Evolutionary conservation across 2,888 invertebrate species (phyloP), one percentile per base, ranked within the genome.

Genomic region (Coremacera marginata): DNA sequence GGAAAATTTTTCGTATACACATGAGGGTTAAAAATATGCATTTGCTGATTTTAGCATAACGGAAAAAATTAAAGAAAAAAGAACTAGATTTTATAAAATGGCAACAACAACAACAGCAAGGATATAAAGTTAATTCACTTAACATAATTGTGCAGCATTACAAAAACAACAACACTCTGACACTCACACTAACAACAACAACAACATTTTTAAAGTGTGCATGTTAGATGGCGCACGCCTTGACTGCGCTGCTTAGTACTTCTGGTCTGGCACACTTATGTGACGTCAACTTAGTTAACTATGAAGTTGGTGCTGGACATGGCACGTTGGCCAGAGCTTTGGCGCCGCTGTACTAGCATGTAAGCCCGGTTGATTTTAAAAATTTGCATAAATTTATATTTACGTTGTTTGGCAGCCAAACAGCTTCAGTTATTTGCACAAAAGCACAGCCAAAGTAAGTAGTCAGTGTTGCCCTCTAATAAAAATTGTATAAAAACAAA

Each of bases 51-150:
- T 68, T 22, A 2, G 25, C 4, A 25, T 31, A 16, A 3, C 3
- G 11, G 16, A 63, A 63, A 31, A 63, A 31, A 11, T 4, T 3
- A 34, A 7, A 31, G 25, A 31, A 34, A n/a, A 63, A 31, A 2
- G 7, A 63, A 63, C 31, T 4, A 25, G 37, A 57, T n/a, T 55
- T n/a, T 70, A 31, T 4, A 34, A n/a, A n/a, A 44, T n/a, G 65
- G 31, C 31, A 51, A 65, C 27, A 63, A 55, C 25, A 34, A 34
- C 11, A 27, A 22, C n/a, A 62, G 49, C 57, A 74, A 34, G 67
- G 31, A 57, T 60, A 57, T 63, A 55, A 62, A 76, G 60, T 72
- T 72, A 72, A 72, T 60, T 72, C 72, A 72, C 72, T 72, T 72
- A 49, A 60, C 72, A 72, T 71, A 72, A 72, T 72, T 72, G 62